Base-by-base conservation (phyloP, 37 sponge, comb jelly and placozoan genomes). In the Trichoplax adhaerens region DNA sequence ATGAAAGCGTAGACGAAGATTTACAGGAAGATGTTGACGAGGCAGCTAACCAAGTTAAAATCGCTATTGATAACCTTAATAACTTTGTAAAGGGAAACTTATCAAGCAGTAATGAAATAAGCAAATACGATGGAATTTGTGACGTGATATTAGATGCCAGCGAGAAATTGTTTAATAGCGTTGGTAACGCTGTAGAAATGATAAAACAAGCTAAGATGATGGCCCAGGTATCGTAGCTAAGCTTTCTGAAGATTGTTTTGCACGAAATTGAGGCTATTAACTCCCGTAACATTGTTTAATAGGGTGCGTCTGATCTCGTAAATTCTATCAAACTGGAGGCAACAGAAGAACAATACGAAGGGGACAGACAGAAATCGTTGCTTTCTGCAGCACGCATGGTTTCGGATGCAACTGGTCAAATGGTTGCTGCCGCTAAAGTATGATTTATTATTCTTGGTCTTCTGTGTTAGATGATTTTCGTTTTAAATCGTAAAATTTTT, bases 161-260 rank as follows among this genome's bases (percentile, higher is more conserved):
- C 56, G 92, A 97, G 69, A 83, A 79, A 48, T 80, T 75, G 74
- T 76, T 75, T 72, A 83, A 78, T 58, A 75, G 85, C 8, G 82
- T 94, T 86, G 90, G 90, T 3, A 86, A 89, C 74, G 81, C 95
- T 29, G 85, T 84, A 69, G 90, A 94, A 71, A 94, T 94, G 95
- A 90, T 94, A 58, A 69, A 83, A 53, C 95, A 89, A 58, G 99
- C 99, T 49, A 92, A 98, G 81, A 78, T 83, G 51, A 91, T 98
- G 1, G 93, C 93, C 12, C 62, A 8, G 12, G 62, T 12, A 8
- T 12, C 10, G 62, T 12, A 60, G 12, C 62, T 60, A 12, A 12
- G 5, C 60, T 93, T 54, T 84, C 94, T 51, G 79, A 90, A 46
- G 79, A 65, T 2, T 55, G 10, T 48, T 68, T 53, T 3, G 52